Evolutionary conservation across 2,888 invertebrate species (phyloP).

Genomic region (Antheraea yamamai): DNA sequence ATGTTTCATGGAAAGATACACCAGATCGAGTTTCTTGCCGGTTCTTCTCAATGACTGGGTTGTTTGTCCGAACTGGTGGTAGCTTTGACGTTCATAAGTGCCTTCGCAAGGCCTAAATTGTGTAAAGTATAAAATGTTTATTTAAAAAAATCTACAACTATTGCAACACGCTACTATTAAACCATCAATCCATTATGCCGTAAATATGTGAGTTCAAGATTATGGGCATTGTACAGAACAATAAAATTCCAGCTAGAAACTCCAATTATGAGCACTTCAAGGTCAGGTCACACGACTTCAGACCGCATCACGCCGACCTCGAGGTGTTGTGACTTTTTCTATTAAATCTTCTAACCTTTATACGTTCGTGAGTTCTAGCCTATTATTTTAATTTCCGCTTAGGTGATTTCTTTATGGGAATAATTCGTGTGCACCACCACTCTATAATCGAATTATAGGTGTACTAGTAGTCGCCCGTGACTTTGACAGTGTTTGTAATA

Average conservation of each 20-base stretch:
- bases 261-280: neutral
- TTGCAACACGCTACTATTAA: too few relatives aligned
- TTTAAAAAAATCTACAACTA: too few relatives aligned
- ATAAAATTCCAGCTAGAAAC: neutral
- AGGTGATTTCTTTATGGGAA: constrained; percentile 11
- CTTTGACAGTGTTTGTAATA: neutral
- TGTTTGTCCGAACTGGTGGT: too few relatives aligned
- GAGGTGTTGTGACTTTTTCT: neutral
- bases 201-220: neutral
- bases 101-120: too few relatives aligned
- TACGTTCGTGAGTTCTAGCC: neutral
- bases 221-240: neutral
- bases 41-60: too few relatives aligned
- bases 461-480: neutral
- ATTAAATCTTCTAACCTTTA: constrained; percentile 12
- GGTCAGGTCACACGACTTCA: neutral
- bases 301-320: neutral
- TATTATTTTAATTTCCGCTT: constrained; percentile 20
- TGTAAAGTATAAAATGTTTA: too few relatives aligned
- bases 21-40: too few relatives aligned
- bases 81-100: too few relatives aligned
- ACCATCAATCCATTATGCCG: too few relatives aligned
- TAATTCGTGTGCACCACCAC: neutral
- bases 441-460: neutral
- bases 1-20: too few relatives aligned